Evolutionary conservation across 1,140 invertebrate species (phyloP), one percentile per base, ranked within the genome.

Genomic region (Galendromus occidentalis): DNA sequence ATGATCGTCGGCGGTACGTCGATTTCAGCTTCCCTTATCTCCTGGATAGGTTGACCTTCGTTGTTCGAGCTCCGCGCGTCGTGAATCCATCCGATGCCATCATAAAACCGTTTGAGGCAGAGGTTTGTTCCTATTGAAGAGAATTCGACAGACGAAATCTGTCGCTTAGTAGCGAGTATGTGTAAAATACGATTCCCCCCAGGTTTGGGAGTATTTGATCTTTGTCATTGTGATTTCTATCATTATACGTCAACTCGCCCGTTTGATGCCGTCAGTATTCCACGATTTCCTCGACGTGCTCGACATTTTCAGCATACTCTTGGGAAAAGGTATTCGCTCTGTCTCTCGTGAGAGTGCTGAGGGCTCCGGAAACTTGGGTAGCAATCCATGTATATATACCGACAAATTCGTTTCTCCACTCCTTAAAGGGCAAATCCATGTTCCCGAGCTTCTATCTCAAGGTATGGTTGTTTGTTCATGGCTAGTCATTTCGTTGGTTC

Each of bases 1-100:
- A 18, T 22, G 20, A 59, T 14, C 51, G 51, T 6, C 22, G 25
- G 14, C 51, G 20, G 14, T 2, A 29, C 22, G 22, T 59, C 14
- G 51, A 59, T 59, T 59, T 59, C 51, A 59, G 51, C 20, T 59
- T 59, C 25, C 51, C 51, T 6, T 59, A 59, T 25, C 22, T 59
- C 4, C 2, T 59, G 20, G 51, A 59, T 9, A 59, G 51, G 25
- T 17, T 59, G 14, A 59, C 51, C 4, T 59, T 59, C 9, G 51
- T 33, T 1, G 51, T 59, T 22, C 12, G 51, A 59, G 25, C 51
- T 17, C 17, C 51, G 51, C 51, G 5, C 2, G 17, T 9, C 14
- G 12, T 59, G 14, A 22, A 59, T 22, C 51, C 51, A 17, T 17
- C 51, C 25, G 51, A 59, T 22, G 51, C 51, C 51, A 59, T 59